A percentile compares a stretch with the other conserved stretches of the same genome.
Evolutionary conservation across 2,113 vertebrate species (phyloP).

Genomic region (Zosterops hypoxanthus): DNA sequence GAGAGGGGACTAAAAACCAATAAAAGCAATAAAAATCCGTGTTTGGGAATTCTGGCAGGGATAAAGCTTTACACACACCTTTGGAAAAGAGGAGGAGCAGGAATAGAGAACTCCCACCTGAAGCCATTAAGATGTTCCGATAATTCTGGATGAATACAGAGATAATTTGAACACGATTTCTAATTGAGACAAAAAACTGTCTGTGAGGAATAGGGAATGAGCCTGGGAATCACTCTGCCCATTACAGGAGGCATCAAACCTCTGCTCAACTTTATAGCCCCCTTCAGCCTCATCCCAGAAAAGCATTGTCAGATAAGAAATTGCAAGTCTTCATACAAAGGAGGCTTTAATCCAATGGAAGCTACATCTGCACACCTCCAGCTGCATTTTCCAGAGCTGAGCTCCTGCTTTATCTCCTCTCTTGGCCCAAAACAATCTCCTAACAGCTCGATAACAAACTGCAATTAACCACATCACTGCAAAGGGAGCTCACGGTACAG

Average conservation of each 20-base stretch:
- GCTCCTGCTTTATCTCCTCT: background rate
- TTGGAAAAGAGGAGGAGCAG: background rate
- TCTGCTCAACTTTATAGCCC: background rate
- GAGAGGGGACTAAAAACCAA: too few relatives aligned
- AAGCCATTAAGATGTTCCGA: background rate
- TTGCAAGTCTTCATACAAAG: background rate
- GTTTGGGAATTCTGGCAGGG: background rate
- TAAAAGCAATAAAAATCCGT: background rate
- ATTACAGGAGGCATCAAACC: background rate
- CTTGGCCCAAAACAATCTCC: background rate
- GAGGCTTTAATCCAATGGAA: background rate
- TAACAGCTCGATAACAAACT: background rate
- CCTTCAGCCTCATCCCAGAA: background rate
- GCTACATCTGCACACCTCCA: background rate
- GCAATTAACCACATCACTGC: constrained; percentile 2
- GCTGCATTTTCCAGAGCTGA: background rate
- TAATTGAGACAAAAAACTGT: background rate
- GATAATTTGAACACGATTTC: background rate
- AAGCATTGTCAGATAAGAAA: background rate
- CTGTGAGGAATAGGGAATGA: constrained; percentile 5
- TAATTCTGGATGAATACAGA: background rate
- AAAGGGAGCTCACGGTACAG: background rate
- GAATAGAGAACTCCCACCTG: background rate
- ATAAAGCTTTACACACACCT: background rate
- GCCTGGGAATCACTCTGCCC: background rate